Percentiles rank a stretch among this genome's conserved stretches.
These are phyloP conservation scores for Pyrgilauda ruficollis DNA, from an alignment of 2,113 vertebrate species.

Conservation along the genomic window DNA sequence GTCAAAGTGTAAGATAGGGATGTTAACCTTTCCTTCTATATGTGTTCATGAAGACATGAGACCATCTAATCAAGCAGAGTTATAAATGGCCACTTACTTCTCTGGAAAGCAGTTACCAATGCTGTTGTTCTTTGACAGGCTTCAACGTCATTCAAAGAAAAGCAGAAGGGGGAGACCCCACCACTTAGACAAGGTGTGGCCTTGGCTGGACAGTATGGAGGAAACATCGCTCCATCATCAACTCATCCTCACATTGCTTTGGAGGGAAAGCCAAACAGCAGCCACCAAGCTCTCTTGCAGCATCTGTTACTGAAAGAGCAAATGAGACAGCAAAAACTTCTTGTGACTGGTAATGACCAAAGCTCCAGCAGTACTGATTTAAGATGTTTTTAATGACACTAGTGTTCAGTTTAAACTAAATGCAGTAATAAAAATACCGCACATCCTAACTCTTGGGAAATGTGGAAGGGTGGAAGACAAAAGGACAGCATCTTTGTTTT, in stretches of 20 bases:
- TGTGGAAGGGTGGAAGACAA: neutral
- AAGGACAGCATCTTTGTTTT: neutral
- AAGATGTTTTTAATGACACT: neutral
- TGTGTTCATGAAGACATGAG: neutral
- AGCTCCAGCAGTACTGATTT: neutral
- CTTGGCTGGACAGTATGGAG: constrained; percentile 84
- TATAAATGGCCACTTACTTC: neutral
- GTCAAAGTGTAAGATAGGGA: neutral
- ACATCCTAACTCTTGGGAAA: neutral
- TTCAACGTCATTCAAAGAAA: constrained; percentile 86
- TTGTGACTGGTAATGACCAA: constrained; percentile 83
- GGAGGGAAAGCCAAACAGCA: constrained; percentile 91
- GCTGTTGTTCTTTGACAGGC: constrained; percentile 75
- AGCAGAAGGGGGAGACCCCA: constrained; percentile 79
- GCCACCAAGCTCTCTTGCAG: constrained; percentile 95
- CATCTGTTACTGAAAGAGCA: constrained; percentile 96
- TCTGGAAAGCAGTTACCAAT: neutral
- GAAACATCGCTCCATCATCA: constrained; percentile 73
- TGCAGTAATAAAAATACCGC: neutral
- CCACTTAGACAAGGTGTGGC: constrained; percentile 80
- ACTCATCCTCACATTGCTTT: constrained; percentile 78
- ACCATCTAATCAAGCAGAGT: neutral
- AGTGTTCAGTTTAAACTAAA: neutral
- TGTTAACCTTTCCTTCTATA: neutral
- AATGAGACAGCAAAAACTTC: constrained; percentile 93